Evolutionary conservation across 1,140 invertebrate genomes (phyloP), one percentile per base, ranked within the genome.

Genomic region (Acromyrmex charruanus): DNA sequence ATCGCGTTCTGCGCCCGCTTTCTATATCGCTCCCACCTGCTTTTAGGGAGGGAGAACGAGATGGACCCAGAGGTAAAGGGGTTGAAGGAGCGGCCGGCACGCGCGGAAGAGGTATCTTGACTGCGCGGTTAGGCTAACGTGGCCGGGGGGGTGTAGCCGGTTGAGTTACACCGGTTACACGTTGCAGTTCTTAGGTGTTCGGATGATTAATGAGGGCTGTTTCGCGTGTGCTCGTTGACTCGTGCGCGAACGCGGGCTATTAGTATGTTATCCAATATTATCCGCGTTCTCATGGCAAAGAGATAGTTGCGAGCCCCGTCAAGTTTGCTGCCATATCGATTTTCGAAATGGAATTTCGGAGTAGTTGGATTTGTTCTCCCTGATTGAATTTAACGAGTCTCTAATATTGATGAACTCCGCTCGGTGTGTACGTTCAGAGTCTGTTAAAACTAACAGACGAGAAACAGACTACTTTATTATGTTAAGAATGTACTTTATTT

Each of bases 101-200:
- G 68, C 69, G 68, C 69, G 80, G 35, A 59, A 71, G 39, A 69
- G 66, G 39, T 82, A 82, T 74, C 80, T 74, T 49, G 68, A 82
- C 66, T 72, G 80, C 25, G 80, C 80, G 80, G 71, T 61, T 84
- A 84, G 58, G 69, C 69, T 72, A 75, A 61, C 39, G 39, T 84
- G 35, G 55, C 65, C 25, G 69, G 5, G 21, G 39, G 39, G 65
- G 80, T 74, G 68, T 84, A 51, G 16, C 39, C 18, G 80, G 80
- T 74, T 84, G 80, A 74, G 69, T 84, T 84, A 84, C 80, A 84
- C 55, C 69, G 69, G 80, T 84, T 84, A 84, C 80, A 84, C 80
- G 80, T 84, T 84, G 80, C 80, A 84, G 68, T 84, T 84, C 80
- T 84, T 84, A 84, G 80, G 80, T 74, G 69, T 74, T 74, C 55